These are phyloP conservation scores for Diplazon laetatorius DNA, from an alignment of 2,888 invertebrate genomes.

Conservation along the genomic window DNA sequence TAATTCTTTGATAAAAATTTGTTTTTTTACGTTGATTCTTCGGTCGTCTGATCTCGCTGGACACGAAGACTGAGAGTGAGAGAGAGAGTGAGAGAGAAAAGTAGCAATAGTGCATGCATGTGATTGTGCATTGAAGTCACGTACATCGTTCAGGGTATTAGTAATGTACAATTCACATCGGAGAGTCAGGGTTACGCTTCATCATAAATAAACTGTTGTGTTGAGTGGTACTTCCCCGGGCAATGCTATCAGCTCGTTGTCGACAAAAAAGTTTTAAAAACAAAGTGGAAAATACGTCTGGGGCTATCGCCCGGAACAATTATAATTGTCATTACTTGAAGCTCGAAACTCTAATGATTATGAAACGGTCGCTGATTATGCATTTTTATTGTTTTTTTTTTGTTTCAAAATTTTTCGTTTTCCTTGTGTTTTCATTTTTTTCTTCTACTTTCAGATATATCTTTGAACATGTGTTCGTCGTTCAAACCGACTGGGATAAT, in stretches of 20 bases:
- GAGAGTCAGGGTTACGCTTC: slow-evolving; percentile 49
- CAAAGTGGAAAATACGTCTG: not conserved
- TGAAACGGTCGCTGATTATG: not conserved
- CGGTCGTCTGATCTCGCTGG: not conserved
- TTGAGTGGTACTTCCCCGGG: slow-evolving; percentile 44
- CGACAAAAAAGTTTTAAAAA: slow-evolving; percentile 30
- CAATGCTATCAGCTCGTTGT: not conserved
- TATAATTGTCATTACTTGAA: slow-evolving; percentile 8
- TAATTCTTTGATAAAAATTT: not conserved
- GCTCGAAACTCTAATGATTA: no score
- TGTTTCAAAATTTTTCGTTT: no score
- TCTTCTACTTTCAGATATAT: no score
- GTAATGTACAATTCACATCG: slow-evolving; percentile 37
- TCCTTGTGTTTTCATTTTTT: no score
- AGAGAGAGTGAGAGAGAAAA: not conserved
- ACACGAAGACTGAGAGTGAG: not conserved
- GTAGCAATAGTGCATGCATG: not conserved
- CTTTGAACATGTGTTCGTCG: no score
- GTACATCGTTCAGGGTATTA: slow-evolving; percentile 10
- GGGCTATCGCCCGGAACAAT: not conserved
- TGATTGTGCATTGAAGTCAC: slow-evolving; percentile 9
- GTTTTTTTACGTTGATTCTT: not conserved
- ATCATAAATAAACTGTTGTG: slow-evolving; percentile 38
- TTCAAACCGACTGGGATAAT: no score
- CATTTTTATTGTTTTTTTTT: no score